Conservation (phyloP, 1,140 invertebrate genomes). For the Tetragnatha versicolor region DNA sequence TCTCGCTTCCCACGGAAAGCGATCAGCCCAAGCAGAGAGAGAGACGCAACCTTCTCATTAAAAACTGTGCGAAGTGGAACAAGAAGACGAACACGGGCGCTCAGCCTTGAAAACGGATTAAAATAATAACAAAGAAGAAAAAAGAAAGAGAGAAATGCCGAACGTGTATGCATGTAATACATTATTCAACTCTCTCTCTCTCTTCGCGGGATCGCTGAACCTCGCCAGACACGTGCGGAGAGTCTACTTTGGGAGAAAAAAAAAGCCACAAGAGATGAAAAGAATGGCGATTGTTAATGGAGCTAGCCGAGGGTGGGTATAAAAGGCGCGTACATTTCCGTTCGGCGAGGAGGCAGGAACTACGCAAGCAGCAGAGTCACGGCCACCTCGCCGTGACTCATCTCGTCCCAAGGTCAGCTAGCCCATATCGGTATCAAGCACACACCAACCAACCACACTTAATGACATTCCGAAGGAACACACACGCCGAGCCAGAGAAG, state of each 20-base stretch:
- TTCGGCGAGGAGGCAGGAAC: slow-evolving; percentile 46
- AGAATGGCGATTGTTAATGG: slow-evolving; percentile 25
- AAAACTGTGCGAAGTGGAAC: too few species aligned
- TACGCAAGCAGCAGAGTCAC: slow-evolving; percentile 34
- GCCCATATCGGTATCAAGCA: neutral
- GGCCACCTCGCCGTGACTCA: slow-evolving; percentile 37
- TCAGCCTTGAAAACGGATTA: slow-evolving; percentile 31
- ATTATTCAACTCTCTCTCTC: slow-evolving; percentile 18
- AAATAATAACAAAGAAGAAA: neutral
- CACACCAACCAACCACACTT: neutral
- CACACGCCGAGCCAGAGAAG: too few species aligned
- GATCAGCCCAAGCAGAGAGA: too few species aligned
- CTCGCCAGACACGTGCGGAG: slow-evolving; percentile 27
- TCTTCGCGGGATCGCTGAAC: slow-evolving; percentile 29
- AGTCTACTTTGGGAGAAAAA: slow-evolving; percentile 40
- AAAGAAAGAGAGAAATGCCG: neutral
- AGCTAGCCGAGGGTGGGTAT: slow-evolving; percentile 1
- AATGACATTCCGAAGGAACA: neutral
- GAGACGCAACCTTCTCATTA: too few species aligned
- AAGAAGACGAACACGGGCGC: neutral
- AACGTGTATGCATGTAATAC: slow-evolving; percentile 22
- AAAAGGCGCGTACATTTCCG: slow-evolving; percentile 52
- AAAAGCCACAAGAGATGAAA: slow-evolving; percentile 11
- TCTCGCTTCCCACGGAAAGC: too few species aligned
- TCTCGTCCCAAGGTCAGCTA: slow-evolving; percentile 37